These are phyloP conservation scores for Neodiprion virginianus DNA, from an alignment of 1,140 invertebrate species.

Conservation along the genomic window DNA sequence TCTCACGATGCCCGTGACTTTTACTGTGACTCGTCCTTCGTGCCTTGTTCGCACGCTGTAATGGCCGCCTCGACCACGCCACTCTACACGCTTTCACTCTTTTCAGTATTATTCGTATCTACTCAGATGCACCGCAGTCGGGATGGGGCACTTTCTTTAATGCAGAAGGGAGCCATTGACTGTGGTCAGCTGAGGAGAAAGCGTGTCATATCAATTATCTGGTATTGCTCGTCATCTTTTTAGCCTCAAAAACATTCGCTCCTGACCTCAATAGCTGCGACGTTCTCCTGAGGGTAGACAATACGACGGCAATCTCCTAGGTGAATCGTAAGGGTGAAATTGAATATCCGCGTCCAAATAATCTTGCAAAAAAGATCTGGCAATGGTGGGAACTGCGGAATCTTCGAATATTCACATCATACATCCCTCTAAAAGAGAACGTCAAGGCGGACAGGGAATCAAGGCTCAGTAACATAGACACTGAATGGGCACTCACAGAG, in stretches of 20 bases:
- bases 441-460: background rate
- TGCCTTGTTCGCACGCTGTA: too few relatives aligned
- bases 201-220: background rate
- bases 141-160: background rate
- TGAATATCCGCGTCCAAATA: too few relatives aligned
- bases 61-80: too few relatives aligned
- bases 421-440: background rate
- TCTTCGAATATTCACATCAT: background rate
- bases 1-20: too few relatives aligned
- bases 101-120: too few relatives aligned
- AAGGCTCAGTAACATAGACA: too few relatives aligned
- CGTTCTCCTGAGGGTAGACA: background rate
- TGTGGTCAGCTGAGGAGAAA: background rate
- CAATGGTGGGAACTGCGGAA: slow-evolving; percentile 10
- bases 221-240: background rate
- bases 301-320: background rate
- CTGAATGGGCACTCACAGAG: too few relatives aligned
- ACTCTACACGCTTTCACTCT: too few relatives aligned
- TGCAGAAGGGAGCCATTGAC: background rate
- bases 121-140: background rate
- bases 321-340: too few relatives aligned
- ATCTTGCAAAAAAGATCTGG: background rate
- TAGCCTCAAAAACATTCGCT: background rate
- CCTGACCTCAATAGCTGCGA: background rate
- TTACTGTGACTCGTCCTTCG: too few relatives aligned